Evolutionary conservation across 1,140 invertebrate species (phyloP).

Genomic region (Lordiphosa stackelbergi): DNA sequence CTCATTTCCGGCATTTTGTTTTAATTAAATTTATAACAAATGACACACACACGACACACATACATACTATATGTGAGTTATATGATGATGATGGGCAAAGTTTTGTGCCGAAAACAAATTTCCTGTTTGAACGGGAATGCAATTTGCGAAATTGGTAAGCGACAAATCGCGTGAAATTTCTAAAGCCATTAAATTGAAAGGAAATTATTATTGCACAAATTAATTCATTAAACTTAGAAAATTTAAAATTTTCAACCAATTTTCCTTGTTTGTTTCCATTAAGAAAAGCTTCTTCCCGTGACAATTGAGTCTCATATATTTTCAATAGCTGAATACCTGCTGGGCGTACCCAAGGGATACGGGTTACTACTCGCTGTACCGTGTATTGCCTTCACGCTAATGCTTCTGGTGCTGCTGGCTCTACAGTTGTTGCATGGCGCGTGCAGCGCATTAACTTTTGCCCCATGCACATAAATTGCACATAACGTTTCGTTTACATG

Average conservation of each 20-base stretch:
- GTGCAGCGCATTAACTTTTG: conserved; percentile 34
- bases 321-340: too few species aligned
- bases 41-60: conserved; percentile 48
- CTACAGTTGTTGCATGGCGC: conserved; percentile 8
- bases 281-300: too few species aligned
- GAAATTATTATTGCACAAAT: too few species aligned
- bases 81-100: conserved; percentile 12
- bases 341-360: too few species aligned
- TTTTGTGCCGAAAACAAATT: conserved; percentile 8
- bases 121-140: neutral
- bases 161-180: too few species aligned
- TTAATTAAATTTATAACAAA: conserved; percentile 69
- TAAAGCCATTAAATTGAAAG: too few species aligned
- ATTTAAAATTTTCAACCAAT: too few species aligned
- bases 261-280: too few species aligned
- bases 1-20: conserved; percentile 63
- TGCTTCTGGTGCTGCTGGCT: neutral
- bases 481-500: conserved; percentile 44
- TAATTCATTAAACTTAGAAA: too few species aligned
- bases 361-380: too few species aligned
- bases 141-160: neutral
- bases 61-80: conserved; percentile 6
- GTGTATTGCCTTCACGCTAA: neutral
- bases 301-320: too few species aligned
- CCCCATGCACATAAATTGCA: conserved; percentile 33